These are phyloP conservation scores for Seladonia tumulorum DNA, from an alignment of 2,888 invertebrate genomes.

Conservation along the genomic window DNA sequence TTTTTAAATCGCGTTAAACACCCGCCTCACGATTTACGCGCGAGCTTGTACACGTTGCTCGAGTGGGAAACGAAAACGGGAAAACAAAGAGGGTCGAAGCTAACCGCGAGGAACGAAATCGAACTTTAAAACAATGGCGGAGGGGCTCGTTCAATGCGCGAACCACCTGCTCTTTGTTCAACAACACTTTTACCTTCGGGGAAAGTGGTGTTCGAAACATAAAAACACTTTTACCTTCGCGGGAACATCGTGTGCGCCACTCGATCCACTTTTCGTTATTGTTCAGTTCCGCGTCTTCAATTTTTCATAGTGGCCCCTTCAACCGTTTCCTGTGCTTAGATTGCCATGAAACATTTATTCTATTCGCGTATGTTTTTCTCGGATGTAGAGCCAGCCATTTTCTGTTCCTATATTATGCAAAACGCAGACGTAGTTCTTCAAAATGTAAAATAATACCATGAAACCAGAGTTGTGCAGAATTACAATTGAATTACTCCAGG, in stretches of 20 bases:
- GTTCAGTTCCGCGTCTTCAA: not conserved
- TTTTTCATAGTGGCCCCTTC: not conserved
- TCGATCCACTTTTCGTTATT: not conserved
- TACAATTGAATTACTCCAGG: too few relatives aligned
- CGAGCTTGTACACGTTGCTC: conserved; percentile 10
- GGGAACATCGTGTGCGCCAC: not conserved
- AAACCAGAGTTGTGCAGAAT: too few relatives aligned
- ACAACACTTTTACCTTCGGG: not conserved
- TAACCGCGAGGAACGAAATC: conserved; percentile 11
- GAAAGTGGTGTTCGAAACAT: not conserved
- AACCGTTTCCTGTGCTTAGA: not conserved
- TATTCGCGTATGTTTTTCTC: not conserved
- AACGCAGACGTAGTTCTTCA: not conserved
- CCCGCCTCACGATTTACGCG: conserved; percentile 34
- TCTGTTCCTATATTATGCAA: not conserved
- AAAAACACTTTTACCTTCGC: not conserved
- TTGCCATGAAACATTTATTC: not conserved
- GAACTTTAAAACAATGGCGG: not conserved
- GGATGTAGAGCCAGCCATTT: not conserved
- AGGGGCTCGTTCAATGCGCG: not conserved
- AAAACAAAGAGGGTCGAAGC: not conserved
- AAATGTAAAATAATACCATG: not conserved
- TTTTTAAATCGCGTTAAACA: conserved; percentile 56
- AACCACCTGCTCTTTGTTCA: not conserved
- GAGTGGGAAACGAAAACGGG: conserved; percentile 12